A percentile compares a stretch with the other conserved stretches of the same genome.
Evolutionary conservation across 1,140 invertebrate species (phyloP).

Genomic region (Caenorhabditis latens): DNA sequence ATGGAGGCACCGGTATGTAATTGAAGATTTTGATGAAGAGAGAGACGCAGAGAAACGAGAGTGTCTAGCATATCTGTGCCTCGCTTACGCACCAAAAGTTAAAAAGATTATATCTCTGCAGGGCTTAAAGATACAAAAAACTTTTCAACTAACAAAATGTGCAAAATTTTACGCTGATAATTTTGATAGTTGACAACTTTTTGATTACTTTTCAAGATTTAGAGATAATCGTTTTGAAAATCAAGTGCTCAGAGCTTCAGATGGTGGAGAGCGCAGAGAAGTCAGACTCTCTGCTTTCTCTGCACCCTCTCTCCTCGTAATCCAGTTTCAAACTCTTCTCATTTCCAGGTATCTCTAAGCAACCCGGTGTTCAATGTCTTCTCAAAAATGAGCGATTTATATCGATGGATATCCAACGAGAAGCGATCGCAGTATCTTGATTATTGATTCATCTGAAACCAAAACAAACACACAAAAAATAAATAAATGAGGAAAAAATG

Average conservation of each 20-base stretch:
- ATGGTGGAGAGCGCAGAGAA: too few species aligned
- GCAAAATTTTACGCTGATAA: neutral
- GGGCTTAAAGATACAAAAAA: too few species aligned
- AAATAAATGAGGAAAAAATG: too few species aligned
- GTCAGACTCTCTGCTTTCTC: too few species aligned
- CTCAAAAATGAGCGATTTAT: conserved; percentile 47
- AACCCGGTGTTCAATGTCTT: conserved; percentile 44
- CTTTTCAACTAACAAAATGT: too few species aligned
- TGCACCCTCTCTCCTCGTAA: too few species aligned
- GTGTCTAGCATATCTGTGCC: neutral
- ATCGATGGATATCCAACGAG: conserved; percentile 32
- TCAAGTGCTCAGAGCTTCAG: too few species aligned
- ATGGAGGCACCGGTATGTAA: neutral
- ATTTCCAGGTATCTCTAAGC: conserved; percentile 29
- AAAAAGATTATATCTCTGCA: neutral
- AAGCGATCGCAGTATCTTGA: neutral
- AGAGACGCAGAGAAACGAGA: neutral
- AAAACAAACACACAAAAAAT: too few species aligned
- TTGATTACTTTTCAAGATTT: too few species aligned
- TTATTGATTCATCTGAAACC: neutral
- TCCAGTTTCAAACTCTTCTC: neutral
- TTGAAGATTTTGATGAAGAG: neutral
- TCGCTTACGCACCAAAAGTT: neutral
- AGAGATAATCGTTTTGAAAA: too few species aligned
- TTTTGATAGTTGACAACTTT: neutral